Conservation (phyloP, 1,140 invertebrate species). For the Nixonia krombeini region DNA sequence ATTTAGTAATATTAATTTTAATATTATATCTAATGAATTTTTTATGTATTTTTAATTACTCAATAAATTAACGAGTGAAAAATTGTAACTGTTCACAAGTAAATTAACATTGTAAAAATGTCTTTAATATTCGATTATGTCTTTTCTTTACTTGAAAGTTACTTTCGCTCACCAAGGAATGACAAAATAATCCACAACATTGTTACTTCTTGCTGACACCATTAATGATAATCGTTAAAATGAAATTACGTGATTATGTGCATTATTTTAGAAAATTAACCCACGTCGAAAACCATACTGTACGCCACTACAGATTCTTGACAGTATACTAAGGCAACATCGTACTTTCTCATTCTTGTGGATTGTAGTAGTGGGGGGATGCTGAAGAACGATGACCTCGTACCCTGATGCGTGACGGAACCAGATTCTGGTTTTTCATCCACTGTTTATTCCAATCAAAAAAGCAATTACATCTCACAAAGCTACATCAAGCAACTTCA, state of each 20-base stretch:
- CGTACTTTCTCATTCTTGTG: constrained; percentile 60
- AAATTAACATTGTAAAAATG: no score
- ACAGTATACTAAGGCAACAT: constrained; percentile 40
- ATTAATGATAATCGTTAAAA: constrained; percentile 1
- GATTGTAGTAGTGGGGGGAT: constrained; percentile 42
- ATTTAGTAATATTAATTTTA: no score
- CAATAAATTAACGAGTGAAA: no score
- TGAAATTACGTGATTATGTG: background rate
- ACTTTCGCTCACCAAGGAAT: constrained; percentile 44
- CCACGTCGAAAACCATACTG: constrained; percentile 29
- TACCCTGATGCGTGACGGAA: background rate
- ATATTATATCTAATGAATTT: no score
- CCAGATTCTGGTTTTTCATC: no score
- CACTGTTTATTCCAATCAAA: no score
- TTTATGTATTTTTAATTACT: no score
- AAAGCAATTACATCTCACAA: no score
- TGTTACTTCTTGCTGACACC: background rate
- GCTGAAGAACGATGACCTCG: constrained; percentile 54
- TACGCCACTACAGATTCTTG: constrained; percentile 26
- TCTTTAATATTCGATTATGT: no score
- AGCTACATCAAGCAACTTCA: no score
- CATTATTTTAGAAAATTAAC: constrained; percentile 19
- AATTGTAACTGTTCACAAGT: no score
- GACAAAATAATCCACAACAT: constrained; percentile 56
- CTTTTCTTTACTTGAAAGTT: background rate